Conservation (phyloP, 2,797 vertebrate genomes). For the Myotis pilosus region DNA sequence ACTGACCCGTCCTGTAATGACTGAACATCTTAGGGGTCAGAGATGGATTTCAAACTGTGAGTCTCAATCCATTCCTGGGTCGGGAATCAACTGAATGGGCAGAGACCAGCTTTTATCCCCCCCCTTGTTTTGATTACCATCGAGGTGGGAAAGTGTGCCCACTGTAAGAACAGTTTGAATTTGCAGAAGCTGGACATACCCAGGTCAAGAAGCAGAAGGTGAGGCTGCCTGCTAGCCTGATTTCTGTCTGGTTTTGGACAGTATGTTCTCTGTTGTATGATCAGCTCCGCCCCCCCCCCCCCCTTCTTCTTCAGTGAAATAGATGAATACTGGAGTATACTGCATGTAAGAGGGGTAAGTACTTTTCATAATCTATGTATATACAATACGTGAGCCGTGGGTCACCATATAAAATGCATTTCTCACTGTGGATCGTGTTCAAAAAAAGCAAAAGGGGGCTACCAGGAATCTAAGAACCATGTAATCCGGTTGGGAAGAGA, state of each 20-base stretch:
- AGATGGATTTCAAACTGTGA: background rate
- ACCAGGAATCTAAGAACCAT: background rate
- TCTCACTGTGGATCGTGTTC: background rate
- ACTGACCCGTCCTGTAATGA: background rate
- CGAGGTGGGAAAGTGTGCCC: fast-evolving
- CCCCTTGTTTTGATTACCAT: background rate
- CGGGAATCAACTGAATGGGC: background rate
- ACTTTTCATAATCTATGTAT: background rate
- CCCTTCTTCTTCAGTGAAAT: background rate
- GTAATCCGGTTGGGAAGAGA: background rate
- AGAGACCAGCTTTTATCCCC: fast-evolving
- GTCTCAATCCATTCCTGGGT: background rate
- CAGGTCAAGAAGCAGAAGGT: background rate
- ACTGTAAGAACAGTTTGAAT: background rate
- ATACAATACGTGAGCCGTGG: background rate
- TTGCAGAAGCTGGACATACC: background rate
- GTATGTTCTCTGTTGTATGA: background rate
- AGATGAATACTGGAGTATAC: background rate
- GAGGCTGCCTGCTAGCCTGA: background rate
- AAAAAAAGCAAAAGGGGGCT: background rate
- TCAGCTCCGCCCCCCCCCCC: too few relatives aligned
- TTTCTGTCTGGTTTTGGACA: background rate
- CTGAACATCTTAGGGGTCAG: background rate
- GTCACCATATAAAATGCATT: background rate
- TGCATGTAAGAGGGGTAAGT: background rate